Base-by-base conservation (phyloP, 1,140 invertebrate genomes). In the Artemia franciscana region DNA sequence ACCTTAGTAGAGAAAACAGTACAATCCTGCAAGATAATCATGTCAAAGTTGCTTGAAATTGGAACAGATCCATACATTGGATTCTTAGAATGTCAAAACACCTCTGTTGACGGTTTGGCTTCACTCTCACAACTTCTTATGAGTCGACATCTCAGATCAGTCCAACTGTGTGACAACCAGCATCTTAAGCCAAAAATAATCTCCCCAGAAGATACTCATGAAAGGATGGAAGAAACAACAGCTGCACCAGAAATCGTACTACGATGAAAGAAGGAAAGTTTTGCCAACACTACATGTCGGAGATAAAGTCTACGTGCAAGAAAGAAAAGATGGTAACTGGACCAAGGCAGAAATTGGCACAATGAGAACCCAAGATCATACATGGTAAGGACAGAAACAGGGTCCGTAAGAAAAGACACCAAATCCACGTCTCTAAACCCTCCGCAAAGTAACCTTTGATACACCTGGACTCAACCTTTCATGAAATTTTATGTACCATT, bases 31-130 rank as follows among this genome's bases (percentile, higher is more conserved):
- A n/a, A n/a, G n/a, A n/a, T n/a, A n/a, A n/a, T n/a, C n/a, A n/a
- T n/a, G n/a, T n/a, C n/a, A n/a, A n/a, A n/a, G n/a, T n/a, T n/a
- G n/a, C n/a, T n/a, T n/a, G n/a, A n/a, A n/a, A n/a, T n/a, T n/a
- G n/a, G n/a, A n/a, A n/a, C n/a, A n/a, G n/a, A n/a, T n/a, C n/a
- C 25, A 62, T 58, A 58, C 23, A 63, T 18, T 60, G 30, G 30
- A 7, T n/a, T 39, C n/a, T 39, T 39, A 39, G 30, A 39, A 39
- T n/a, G n/a, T n/a, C 30, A n/a, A 39, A 39, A 39, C 30, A 39
- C 30, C 30, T n/a, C 30, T n/a, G 30, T 39, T 39, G 30, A 39
- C 30, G 30, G 30, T 39, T 39, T 39, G 30, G 30, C 30, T 39
- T 39, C 30, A 7, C 30, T n/a, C 30, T 7, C n/a, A 39, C 30